Percentiles rank a stretch among this genome's conserved stretches.
Conservation (phyloP, 2,113 vertebrate genomes). For the Zosterops japonicus region DNA sequence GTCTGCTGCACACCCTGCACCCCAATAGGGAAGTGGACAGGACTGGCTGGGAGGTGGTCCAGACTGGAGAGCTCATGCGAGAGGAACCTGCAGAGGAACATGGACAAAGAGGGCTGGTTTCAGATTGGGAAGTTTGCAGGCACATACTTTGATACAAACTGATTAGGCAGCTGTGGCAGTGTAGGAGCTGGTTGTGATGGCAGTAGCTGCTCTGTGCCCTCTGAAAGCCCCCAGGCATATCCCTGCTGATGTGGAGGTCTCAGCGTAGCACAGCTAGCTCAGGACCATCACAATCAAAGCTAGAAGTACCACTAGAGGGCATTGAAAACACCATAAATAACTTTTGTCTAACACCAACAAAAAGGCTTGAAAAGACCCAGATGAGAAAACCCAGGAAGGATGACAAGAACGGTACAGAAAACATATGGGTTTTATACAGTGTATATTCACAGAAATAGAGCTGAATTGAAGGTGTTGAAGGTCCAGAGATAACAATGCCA, state of each 20-base stretch:
- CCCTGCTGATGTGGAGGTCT: neutral
- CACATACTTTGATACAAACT: rapidly evolving
- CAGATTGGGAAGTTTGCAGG: neutral
- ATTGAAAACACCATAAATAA: neutral
- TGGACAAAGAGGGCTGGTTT: rapidly evolving
- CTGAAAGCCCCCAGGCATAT: rapidly evolving
- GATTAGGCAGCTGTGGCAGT: neutral
- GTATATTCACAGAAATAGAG: neutral
- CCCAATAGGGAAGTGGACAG: neutral
- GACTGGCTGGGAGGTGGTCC: neutral
- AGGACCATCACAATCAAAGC: neutral
- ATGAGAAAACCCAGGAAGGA: neutral
- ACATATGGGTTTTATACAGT: neutral
- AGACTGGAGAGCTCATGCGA: rapidly evolving
- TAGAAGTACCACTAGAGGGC: constrained; percentile 8
- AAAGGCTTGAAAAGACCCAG: neutral
- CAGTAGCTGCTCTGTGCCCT: rapidly evolving
- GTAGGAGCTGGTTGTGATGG: rapidly evolving
- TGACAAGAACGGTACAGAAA: neutral
- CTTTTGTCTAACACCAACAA: neutral
- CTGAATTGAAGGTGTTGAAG: neutral
- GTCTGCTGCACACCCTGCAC: no score
- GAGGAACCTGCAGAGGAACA: neutral
- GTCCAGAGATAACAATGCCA: neutral
- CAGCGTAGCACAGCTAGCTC: rapidly evolving